Percentiles rank a stretch among this genome's conserved stretches.
Conservation (phyloP, 2,113 vertebrate species). For the Recurvirostra avosetta region DNA sequence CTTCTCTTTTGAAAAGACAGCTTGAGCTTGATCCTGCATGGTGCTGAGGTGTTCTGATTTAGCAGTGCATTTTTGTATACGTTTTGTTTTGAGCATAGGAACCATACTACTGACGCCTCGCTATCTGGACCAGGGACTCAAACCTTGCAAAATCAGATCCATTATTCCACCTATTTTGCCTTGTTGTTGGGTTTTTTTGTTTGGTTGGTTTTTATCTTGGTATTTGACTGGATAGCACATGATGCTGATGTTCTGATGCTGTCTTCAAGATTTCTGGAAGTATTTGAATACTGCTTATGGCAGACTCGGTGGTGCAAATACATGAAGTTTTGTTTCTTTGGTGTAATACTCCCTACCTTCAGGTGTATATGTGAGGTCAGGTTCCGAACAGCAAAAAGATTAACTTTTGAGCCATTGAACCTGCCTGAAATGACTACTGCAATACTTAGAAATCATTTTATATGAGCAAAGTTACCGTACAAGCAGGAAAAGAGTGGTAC, state of each 20-base stretch:
- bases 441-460: neutral
- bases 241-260: neutral
- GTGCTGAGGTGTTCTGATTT: neutral
- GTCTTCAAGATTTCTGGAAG: neutral
- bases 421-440: neutral
- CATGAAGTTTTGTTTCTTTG: neutral
- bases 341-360: neutral
- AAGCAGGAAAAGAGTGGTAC: neutral
- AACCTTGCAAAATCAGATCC: neutral
- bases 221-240: neutral
- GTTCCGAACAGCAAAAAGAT: neutral
- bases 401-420: neutral
- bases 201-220: neutral
- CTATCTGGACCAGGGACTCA: neutral
- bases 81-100: neutral
- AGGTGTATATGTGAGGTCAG: neutral
- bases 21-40: neutral
- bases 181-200: neutral
- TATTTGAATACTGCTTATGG: neutral
- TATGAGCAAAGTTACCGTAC: neutral
- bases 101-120: neutral
- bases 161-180: neutral
- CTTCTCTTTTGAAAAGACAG: neutral
- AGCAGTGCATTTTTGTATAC: neutral
- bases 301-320: neutral